phyloP scores from a whole-genome alignment of 2,888 invertebrate species.

The Drosophila paranaensis region DNA sequence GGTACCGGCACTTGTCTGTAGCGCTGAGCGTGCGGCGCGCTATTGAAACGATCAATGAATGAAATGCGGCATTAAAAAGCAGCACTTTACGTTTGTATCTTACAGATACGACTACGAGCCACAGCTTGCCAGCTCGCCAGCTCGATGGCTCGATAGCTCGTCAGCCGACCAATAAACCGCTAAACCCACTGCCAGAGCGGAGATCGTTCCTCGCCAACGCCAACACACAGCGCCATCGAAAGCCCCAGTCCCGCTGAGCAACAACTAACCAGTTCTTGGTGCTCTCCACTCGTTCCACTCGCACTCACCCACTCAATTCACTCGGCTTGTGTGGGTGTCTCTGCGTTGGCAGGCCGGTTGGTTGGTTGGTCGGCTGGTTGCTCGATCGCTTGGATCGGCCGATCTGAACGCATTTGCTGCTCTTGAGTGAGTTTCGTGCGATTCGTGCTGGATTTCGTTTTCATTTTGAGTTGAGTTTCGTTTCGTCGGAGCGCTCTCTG shows the following conservation, averaged over 20 bases:
- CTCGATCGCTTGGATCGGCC: background rate
- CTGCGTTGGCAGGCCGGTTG: slow-evolving; percentile 63
- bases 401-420: slow-evolving; percentile 7
- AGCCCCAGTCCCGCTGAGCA: slow-evolving; percentile 49
- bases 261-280: slow-evolving; percentile 66
- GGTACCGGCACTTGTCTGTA: slow-evolving; percentile 71
- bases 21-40: slow-evolving; percentile 70
- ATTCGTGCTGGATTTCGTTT: slow-evolving; percentile 62
- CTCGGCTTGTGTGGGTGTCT: slow-evolving; percentile 70
- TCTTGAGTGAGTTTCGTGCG: slow-evolving; percentile 61
- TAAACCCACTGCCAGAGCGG: slow-evolving; percentile 79
- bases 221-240: slow-evolving; percentile 55
- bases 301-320: slow-evolving; percentile 46
- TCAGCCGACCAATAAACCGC: slow-evolving; percentile 79
- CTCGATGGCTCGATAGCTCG: slow-evolving; percentile 19
- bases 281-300: slow-evolving; percentile 46
- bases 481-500: slow-evolving; percentile 23
- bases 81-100: slow-evolving; percentile 65
- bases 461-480: slow-evolving; percentile 60
- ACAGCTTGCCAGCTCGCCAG: slow-evolving; percentile 28
- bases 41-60: slow-evolving; percentile 83
- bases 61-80: slow-evolving; percentile 80
- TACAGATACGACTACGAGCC: slow-evolving; percentile 61
- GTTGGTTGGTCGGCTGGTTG: slow-evolving; percentile 26
- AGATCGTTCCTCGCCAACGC: slow-evolving; percentile 54